Conservation (phyloP, 2,888 invertebrate genomes). For the Spialia ferax region DNA sequence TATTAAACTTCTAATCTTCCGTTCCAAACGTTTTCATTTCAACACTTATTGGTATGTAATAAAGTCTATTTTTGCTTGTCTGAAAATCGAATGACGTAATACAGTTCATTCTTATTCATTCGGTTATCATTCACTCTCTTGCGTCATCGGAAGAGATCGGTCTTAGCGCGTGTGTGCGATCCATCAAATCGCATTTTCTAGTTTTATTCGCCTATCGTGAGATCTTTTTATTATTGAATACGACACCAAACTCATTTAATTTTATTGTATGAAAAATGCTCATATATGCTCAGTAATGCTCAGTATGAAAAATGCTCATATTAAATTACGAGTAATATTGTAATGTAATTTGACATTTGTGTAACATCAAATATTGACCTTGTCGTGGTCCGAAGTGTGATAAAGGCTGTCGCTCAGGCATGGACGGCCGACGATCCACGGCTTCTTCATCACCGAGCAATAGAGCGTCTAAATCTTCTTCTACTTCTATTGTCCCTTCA, state of each 20-base stretch:
- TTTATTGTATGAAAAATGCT: not conserved
- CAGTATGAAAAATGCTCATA: too few relatives aligned
- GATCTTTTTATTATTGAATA: slow-evolving; percentile 26
- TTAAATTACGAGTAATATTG: too few relatives aligned
- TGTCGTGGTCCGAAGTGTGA: slow-evolving; percentile 96
- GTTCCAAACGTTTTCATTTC: not conserved
- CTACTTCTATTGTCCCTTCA: slow-evolving; percentile 91
- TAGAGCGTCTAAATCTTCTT: slow-evolving; percentile 93
- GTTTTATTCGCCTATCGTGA: slow-evolving; percentile 29
- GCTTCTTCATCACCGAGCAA: slow-evolving; percentile 91
- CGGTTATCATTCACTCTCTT: slow-evolving; percentile 59
- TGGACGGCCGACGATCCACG: slow-evolving; percentile 89
- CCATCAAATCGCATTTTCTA: slow-evolving; percentile 61
- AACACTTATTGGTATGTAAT: not conserved
- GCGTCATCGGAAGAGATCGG: slow-evolving; percentile 66
- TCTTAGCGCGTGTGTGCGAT: slow-evolving; percentile 71
- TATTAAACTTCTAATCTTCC: slow-evolving; percentile 20
- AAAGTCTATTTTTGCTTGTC: slow-evolving; percentile 5
- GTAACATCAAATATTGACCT: slow-evolving; percentile 67
- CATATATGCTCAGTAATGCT: too few relatives aligned
- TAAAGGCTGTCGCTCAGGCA: slow-evolving; percentile 91
- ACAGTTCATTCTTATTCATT: slow-evolving; percentile 48
- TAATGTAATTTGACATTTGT: too few relatives aligned
- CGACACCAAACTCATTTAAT: not conserved
- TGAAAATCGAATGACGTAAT: not conserved